Base-by-base conservation (phyloP, 2,888 invertebrate genomes). In the Plusia festucae region DNA sequence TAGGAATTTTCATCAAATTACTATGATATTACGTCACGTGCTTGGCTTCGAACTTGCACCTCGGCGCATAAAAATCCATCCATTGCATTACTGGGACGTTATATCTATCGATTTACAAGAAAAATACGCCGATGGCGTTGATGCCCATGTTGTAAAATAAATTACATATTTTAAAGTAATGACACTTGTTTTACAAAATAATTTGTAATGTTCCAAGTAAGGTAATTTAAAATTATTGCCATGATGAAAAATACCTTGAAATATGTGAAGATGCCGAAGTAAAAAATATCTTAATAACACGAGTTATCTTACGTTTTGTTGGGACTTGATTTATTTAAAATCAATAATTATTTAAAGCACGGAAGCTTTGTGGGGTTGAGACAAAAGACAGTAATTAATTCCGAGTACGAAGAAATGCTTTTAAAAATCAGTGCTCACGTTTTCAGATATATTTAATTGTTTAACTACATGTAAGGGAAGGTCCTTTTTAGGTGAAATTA, bases 181-280 rank as follows among this genome's bases (percentile, higher is more conserved):
- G 22, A 57, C 49, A 40, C 49, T 70, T 67, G 75, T 57, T 62
- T 62, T 57, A 78, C 74, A 74, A 55, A 65, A 69, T 67, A 69
- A 79, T 76, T 65, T 44, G 40, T 40, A 60, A 58, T 30, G 11
- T 40, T 53, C 59, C 59, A 49, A 70, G 61, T 57, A 65, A 20
- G 63, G 44, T 49, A 55, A 69, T 70, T 70, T 73, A 66, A 79
- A 64, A 55, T 49, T 7, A 32, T 58, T 13, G 44, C 56, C 44
- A 22, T 78, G 68, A 74, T 74, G 67, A 49, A 20, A 11, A 30
- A 27, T 53, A 49, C 78, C 73, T 69, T 62, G 11, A 15, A 53
- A 46, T 11, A 32, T 16, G 53, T 51, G 22, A 44, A 66, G 49
- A 65, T 34, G 57, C 49, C 27, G 57, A 49, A 32, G 53, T 32